Evolutionary conservation across 2,113 vertebrate genomes (phyloP).

Genomic region (Guaruba guarouba): DNA sequence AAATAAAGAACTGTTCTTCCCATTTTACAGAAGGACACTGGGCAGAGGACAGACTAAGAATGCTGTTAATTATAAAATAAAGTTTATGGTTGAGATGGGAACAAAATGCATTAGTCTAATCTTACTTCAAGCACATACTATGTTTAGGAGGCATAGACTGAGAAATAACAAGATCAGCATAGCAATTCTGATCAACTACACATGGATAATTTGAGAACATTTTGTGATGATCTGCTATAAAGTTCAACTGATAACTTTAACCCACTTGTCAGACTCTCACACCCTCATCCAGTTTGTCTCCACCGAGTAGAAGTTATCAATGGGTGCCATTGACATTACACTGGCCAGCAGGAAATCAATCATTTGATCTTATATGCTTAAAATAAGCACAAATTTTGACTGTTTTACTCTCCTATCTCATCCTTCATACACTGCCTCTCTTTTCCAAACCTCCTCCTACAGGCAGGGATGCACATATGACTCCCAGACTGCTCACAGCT

Average conservation of each 20-base stretch:
- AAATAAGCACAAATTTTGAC: not conserved
- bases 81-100: not conserved
- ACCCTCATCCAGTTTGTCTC: not conserved
- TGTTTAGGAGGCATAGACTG: not conserved
- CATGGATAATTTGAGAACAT: not conserved
- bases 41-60: not conserved
- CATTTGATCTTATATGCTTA: not conserved
- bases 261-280: not conserved
- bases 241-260: not conserved
- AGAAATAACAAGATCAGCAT: not conserved
- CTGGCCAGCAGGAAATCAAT: not conserved
- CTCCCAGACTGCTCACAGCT: not conserved
- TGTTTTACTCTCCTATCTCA: not conserved
- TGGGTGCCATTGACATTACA: fast-evolving
- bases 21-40: not conserved
- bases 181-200: not conserved
- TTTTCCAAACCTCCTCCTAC: not conserved
- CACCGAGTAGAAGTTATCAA: not conserved
- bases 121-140: not conserved
- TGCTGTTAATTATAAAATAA: not conserved
- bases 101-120: fast-evolving
- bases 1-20: not conserved
- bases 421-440: not conserved
- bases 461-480: fast-evolving
- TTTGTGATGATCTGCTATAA: not conserved